Evolutionary conservation across 2,113 vertebrate genomes (phyloP).

Genomic region (Ceyx melanurus): DNA sequence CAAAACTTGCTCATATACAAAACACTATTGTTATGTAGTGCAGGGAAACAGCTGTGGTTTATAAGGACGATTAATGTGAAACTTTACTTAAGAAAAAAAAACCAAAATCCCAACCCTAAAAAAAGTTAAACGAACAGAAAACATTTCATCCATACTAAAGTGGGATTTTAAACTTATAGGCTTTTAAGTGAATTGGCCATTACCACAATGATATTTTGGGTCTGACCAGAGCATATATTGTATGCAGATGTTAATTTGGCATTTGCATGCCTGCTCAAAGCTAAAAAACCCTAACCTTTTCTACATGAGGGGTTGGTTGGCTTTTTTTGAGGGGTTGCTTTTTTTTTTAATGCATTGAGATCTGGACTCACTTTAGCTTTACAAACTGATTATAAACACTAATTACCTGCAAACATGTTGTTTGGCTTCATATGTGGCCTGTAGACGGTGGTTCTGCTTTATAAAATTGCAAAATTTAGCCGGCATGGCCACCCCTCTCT

Average conservation of each 20-base stretch:
- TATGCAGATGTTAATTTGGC: constrained; percentile 79
- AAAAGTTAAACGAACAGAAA: constrained; percentile 58
- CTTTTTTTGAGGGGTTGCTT: not conserved
- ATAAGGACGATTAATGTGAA: constrained; percentile 28
- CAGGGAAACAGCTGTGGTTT: constrained; percentile 43
- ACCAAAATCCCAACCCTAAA: not conserved
- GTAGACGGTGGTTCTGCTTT: not conserved
- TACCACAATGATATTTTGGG: constrained; percentile 78
- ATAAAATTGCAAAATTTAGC: not conserved
- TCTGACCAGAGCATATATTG: constrained; percentile 71
- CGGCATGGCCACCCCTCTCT: not conserved
- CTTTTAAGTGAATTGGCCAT: constrained; percentile 78
- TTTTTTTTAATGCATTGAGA: not conserved
- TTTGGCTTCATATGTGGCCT: not conserved
- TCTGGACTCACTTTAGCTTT: constrained; percentile 29
- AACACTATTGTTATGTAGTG: not conserved
- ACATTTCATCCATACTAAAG: constrained; percentile 56
- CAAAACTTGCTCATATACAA: constrained; percentile 47
- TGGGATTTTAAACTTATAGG: constrained; percentile 51
- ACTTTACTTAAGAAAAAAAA: constrained; percentile 4
- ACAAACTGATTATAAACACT: constrained; percentile 58
- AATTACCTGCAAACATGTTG: constrained; percentile 52
- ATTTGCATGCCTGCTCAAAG: constrained; percentile 68
- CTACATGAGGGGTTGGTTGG: not conserved
- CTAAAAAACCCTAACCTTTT: not conserved